Evolutionary conservation across 53 echinoderm and acorn worm species (phyloP).

Genomic region (Stichopus horrens): DNA sequence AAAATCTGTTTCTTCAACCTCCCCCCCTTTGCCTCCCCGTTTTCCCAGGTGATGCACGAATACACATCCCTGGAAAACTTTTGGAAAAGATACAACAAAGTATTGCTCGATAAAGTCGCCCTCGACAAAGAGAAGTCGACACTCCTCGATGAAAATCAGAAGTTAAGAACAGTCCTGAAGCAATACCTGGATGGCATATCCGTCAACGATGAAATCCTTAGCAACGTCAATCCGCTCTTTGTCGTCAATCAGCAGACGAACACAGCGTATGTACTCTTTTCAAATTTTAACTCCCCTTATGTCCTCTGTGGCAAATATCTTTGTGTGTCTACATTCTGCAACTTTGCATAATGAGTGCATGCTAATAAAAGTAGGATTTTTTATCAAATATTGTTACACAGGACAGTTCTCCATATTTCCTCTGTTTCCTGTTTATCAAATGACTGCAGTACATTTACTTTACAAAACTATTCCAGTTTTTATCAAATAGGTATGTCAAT

Average conservation of each 20-base stretch:
- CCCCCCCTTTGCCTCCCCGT: background rate
- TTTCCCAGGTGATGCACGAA: slow-evolving; percentile 87
- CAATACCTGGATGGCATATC: slow-evolving; percentile 99
- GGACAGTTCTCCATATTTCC: no score
- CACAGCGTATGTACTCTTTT: slow-evolving; percentile 71
- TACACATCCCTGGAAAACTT: slow-evolving; percentile 95
- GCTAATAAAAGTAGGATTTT: no score
- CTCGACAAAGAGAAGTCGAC: slow-evolving; percentile 88
- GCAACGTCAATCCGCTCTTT: slow-evolving; percentile 96
- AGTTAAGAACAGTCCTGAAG: slow-evolving; percentile 86
- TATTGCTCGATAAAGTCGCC: slow-evolving; percentile 89
- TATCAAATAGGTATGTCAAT: no score
- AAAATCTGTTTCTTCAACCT: no score
- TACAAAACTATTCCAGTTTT: no score
- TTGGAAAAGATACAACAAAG: slow-evolving; percentile 99
- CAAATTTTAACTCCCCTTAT: no score
- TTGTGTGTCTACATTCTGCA: background rate
- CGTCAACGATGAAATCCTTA: slow-evolving; percentile 97
- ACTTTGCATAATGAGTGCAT: no score
- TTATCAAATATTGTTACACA: no score
- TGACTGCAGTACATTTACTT: no score
- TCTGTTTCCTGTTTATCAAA: no score
- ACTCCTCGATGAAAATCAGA: slow-evolving; percentile 80
- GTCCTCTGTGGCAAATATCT: background rate
- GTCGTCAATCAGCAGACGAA: slow-evolving; percentile 98